Evolutionary conservation across 2,113 vertebrate species (phyloP).

Genomic region (Prunella fulvescens): DNA sequence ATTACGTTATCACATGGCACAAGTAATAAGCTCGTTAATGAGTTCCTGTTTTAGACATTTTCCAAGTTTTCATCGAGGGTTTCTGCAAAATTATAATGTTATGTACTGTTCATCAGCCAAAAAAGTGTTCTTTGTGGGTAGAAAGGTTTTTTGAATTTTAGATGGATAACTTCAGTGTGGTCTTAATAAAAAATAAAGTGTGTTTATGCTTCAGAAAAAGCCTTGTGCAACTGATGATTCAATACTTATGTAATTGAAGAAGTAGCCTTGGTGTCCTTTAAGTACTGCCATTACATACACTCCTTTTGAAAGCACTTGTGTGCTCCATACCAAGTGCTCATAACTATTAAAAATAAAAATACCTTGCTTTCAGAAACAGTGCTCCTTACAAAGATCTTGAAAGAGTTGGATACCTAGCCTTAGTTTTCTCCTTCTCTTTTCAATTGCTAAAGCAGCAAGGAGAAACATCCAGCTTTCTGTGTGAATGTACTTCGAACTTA

Average conservation of each 20-base stretch:
- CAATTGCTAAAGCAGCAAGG: background rate
- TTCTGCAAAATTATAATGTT: background rate
- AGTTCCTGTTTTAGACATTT: conserved; percentile 26
- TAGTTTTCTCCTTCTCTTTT: background rate
- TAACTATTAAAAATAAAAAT: background rate
- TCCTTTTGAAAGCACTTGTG: background rate
- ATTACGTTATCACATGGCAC: conserved; percentile 13
- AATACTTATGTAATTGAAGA: background rate
- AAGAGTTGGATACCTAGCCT: background rate
- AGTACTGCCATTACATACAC: background rate
- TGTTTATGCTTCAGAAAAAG: background rate
- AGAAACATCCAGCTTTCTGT: background rate
- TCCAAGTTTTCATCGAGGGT: background rate
- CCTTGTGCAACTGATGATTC: background rate
- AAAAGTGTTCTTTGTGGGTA: background rate
- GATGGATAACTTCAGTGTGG: background rate
- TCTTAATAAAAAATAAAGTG: background rate
- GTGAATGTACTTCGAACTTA: background rate
- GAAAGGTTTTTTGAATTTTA: background rate
- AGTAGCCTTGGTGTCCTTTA: background rate
- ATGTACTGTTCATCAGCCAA: background rate
- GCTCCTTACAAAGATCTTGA: background rate
- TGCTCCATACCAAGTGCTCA: background rate
- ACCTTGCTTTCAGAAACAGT: background rate
- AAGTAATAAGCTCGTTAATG: background rate